These are phyloP conservation scores for Pachypanchax playfairii DNA, from an alignment of 2,113 vertebrate genomes.

Conservation along the genomic window DNA sequence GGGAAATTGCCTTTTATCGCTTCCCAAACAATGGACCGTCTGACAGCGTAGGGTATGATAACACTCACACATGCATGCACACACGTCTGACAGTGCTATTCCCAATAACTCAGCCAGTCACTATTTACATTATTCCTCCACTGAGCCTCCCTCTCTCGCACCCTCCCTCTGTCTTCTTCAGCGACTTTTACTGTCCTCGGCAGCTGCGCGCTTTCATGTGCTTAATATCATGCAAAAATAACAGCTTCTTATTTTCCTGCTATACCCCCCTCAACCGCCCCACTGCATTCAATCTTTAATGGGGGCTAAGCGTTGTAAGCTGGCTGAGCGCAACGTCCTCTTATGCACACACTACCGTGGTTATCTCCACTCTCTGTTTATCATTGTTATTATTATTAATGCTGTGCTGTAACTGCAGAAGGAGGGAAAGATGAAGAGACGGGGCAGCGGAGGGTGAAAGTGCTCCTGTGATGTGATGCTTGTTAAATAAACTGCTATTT, in stretches of 20 bases:
- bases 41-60: constrained; percentile 80
- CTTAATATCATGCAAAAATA: constrained; percentile 85
- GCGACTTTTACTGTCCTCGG: constrained; percentile 73
- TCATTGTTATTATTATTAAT: constrained; percentile 83
- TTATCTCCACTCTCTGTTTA: constrained; percentile 80
- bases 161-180: constrained; percentile 64
- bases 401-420: constrained; percentile 61
- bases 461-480: constrained; percentile 73
- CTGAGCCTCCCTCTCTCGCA: constrained; percentile 52
- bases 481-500: constrained; percentile 83
- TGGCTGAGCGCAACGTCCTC: constrained; percentile 71
- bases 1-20: constrained; percentile 84
- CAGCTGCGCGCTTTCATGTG: constrained; percentile 81
- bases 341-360: constrained; percentile 73
- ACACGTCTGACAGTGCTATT: constrained; percentile 76
- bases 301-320: constrained; percentile 81
- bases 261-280: constrained; percentile 13
- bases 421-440: constrained; percentile 36
- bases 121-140: constrained; percentile 81
- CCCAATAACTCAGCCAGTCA: constrained; percentile 79
- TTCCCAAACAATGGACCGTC: constrained; percentile 82
- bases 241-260: constrained; percentile 75
- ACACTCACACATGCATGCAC: constrained; percentile 57
- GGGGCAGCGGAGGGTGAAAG: constrained; percentile 54
- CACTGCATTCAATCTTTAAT: constrained; percentile 70